Base-by-base conservation (phyloP, 2,888 invertebrate species). In the Cenopis cana region DNA sequence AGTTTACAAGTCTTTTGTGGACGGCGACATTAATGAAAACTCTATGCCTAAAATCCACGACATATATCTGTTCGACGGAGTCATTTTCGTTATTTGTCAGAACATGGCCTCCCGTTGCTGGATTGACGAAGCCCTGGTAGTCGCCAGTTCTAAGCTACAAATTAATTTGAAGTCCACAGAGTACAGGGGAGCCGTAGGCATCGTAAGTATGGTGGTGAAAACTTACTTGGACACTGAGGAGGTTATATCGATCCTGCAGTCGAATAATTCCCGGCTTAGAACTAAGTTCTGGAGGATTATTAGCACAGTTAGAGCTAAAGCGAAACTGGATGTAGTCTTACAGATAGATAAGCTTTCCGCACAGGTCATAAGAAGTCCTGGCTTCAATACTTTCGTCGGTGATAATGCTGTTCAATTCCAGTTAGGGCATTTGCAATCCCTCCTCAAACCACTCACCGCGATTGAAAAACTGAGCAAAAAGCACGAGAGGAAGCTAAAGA, bases 271-370 rank as follows among this genome's bases (percentile, higher is more conserved):
- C 0, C 84, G 91, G 68, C 72, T 93, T 14, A 81, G 93, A 0
- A 91, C 91, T 0, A 91, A 90, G 70, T 93, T 83, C 75, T 93
- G 93, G 93, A 80, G 92, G 9, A 88, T 83, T 76, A 92, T 91
- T 10, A 90, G 88, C 65, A 85, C 85, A 0, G 87, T 87, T 0
- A 77, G 82, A 3, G 80, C 84, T 0, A 83, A 84, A 14, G 80
- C 76, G 8, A 89, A 87, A 72, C 61, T 90, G 0, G 90, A 93
- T 20, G 86, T 86, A 0, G 88, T 90, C 0, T 69, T 93, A 8
- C 93, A 93, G 76, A 93, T 93, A 0, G 93, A 93, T 33, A 91
- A 90, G 62, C 75, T 92, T 0, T 93, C 92, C 0, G 93, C 93
- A 0, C 86, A 90, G 79, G 86, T 93, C 0, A 93, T 93, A 1